Percentiles rank a stretch among this genome's conserved stretches.
phyloP scores from a whole-genome alignment of 2,113 vertebrate species.

The Gobio gobio region DNA sequence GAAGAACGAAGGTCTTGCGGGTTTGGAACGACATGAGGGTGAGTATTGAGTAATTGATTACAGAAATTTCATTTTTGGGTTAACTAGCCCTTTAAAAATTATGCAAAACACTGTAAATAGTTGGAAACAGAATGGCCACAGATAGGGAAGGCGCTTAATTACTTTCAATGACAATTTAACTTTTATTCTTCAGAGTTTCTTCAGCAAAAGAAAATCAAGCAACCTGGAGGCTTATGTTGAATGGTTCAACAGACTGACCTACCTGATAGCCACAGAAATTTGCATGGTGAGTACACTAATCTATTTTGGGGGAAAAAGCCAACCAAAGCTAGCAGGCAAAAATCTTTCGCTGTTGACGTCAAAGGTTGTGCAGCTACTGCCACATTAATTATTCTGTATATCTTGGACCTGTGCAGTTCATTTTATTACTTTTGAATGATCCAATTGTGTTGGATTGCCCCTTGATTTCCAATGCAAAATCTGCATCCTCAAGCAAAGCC shows the following conservation, averaged over 20 bases:
- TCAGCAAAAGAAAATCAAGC: slow-evolving; percentile 86
- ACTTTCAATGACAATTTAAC: neutral
- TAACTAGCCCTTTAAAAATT: neutral
- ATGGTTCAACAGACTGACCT: slow-evolving; percentile 94
- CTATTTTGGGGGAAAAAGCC: slow-evolving; percentile 20
- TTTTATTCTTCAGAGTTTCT: slow-evolving; percentile 79
- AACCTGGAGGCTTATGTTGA: slow-evolving; percentile 93
- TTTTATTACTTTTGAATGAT: neutral
- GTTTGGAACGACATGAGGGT: too few relatives aligned
- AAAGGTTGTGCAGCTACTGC: neutral
- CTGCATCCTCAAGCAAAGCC: neutral
- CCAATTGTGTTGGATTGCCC: neutral
- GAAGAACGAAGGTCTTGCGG: too few relatives aligned
- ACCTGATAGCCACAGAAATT: slow-evolving; percentile 92
- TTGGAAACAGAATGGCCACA: slow-evolving; percentile 52
- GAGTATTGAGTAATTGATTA: too few relatives aligned
- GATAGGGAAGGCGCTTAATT: too few relatives aligned
- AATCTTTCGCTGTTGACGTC: neutral
- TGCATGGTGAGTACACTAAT: slow-evolving; percentile 81
- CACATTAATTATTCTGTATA: neutral
- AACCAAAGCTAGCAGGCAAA: neutral
- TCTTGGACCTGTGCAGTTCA: neutral
- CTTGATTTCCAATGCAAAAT: neutral
- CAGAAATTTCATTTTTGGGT: too few relatives aligned
- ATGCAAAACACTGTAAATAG: slow-evolving; percentile 8